phyloP scores from a whole-genome alignment of 2,113 vertebrate genomes.

The Ptyas mucosa region DNA sequence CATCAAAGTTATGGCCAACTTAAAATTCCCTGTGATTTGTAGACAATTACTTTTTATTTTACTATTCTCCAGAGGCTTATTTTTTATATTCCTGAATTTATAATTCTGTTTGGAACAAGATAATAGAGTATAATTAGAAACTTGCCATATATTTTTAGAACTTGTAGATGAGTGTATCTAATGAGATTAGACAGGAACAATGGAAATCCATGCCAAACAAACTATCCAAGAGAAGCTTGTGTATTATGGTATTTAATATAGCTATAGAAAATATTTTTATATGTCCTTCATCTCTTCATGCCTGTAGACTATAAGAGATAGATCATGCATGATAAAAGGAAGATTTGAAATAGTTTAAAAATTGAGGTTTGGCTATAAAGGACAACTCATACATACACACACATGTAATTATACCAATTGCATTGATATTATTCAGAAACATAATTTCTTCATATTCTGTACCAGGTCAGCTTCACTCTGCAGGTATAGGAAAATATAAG shows the following conservation, averaged over 20 bases:
- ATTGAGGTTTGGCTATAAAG: neutral
- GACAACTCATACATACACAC: neutral
- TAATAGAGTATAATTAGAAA: neutral
- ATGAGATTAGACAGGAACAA: slow-evolving; percentile 23
- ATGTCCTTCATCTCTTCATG: neutral
- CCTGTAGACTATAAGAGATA: neutral
- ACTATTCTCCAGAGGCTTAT: neutral
- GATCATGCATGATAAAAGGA: neutral
- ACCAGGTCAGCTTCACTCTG: neutral
- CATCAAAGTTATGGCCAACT: neutral
- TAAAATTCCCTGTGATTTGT: neutral
- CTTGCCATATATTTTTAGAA: slow-evolving; percentile 2
- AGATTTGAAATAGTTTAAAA: neutral
- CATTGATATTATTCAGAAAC: neutral
- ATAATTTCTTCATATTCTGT: neutral
- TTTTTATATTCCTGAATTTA: slow-evolving; percentile 8
- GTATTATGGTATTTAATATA: neutral
- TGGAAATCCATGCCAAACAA: neutral
- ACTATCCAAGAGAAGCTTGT: neutral
- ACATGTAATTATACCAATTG: neutral
- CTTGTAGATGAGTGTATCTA: neutral
- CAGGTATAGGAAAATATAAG: neutral
- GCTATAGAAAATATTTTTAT: neutral
- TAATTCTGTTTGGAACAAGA: slow-evolving; percentile 17
- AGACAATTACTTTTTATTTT: slow-evolving; percentile 13